A percentile compares a stretch with the other conserved stretches of the same genome.
Evolutionary conservation across 2,888 invertebrate genomes (phyloP).

Genomic region (Dysmachus trigonus): DNA sequence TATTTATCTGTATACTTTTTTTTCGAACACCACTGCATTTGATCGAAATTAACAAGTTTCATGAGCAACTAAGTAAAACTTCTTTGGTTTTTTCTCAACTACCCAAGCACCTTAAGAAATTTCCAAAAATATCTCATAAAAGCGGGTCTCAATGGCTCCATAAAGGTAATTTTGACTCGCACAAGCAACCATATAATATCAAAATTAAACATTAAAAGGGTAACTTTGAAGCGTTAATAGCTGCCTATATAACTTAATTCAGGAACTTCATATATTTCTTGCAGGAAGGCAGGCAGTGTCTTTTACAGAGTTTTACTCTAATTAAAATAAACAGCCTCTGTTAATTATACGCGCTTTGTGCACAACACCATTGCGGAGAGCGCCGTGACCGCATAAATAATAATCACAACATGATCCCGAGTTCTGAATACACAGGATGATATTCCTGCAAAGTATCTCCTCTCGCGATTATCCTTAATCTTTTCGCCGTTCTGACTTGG

Average conservation of each 20-base stretch:
- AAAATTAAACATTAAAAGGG: conserved; percentile 22
- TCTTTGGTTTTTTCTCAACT: not conserved
- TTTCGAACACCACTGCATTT: no score
- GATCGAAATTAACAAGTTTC: no score
- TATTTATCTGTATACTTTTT: no score
- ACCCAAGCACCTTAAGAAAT: not conserved
- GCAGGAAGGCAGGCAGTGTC: not conserved
- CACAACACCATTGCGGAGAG: not conserved
- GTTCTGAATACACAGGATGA: not conserved
- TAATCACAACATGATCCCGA: conserved; percentile 16
- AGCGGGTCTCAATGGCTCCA: not conserved
- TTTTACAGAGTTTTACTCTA: not conserved
- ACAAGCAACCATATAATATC: not conserved
- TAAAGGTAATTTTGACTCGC: not conserved
- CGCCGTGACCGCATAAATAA: conserved; percentile 15
- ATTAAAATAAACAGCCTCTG: conserved; percentile 24
- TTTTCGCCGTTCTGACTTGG: not conserved
- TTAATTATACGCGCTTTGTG: not conserved
- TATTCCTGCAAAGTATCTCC: not conserved
- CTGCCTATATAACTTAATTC: conserved; percentile 16
- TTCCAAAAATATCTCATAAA: not conserved
- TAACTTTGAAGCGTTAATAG: not conserved
- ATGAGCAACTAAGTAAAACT: no score
- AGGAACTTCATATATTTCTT: not conserved
- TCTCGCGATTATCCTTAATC: conserved; percentile 33